Conservation (phyloP, 2,888 invertebrate genomes). For the Dryobotodes eremita region DNA sequence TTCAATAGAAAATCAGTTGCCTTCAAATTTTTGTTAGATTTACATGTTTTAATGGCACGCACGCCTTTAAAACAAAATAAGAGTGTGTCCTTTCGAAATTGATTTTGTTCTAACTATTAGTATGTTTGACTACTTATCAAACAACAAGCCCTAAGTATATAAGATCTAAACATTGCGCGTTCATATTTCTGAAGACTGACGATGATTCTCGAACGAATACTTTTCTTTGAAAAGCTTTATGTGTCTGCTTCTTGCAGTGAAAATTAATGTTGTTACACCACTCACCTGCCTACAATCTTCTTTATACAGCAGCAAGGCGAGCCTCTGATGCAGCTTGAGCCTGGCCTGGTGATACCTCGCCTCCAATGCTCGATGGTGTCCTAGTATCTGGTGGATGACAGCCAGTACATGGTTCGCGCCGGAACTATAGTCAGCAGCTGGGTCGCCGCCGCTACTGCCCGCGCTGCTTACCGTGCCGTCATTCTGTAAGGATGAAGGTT, state of each 20-base stretch:
- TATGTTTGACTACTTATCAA: too few relatives aligned
- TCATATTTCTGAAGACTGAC: too few relatives aligned
- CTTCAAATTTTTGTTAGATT: too few relatives aligned
- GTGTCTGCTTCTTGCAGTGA: background rate
- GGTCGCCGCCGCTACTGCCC: slow-evolving; percentile 94
- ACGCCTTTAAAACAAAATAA: too few relatives aligned
- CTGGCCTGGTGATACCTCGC: slow-evolving; percentile 98
- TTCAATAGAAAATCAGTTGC: too few relatives aligned
- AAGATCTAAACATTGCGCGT: too few relatives aligned
- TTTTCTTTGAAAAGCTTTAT: too few relatives aligned
- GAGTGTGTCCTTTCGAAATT: too few relatives aligned
- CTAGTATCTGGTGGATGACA: slow-evolving; percentile 98
- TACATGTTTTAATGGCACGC: too few relatives aligned
- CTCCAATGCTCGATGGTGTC: slow-evolving; percentile 98
- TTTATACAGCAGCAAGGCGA: slow-evolving; percentile 98
- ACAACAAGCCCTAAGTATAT: too few relatives aligned
- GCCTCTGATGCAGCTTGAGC: slow-evolving; percentile 97
- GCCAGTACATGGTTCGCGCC: slow-evolving; percentile 99
- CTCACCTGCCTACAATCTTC: slow-evolving; percentile 98
- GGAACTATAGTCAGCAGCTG: slow-evolving; percentile 98
- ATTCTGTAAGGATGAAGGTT: slow-evolving; percentile 68
- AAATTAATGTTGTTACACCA: slow-evolving; percentile 3
- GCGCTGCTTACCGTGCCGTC: slow-evolving; percentile 89
- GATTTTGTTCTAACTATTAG: too few relatives aligned
- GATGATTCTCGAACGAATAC: too few relatives aligned